Base-by-base conservation (phyloP, 23 tunicate species). In the Halocynthia aurantium region DNA sequence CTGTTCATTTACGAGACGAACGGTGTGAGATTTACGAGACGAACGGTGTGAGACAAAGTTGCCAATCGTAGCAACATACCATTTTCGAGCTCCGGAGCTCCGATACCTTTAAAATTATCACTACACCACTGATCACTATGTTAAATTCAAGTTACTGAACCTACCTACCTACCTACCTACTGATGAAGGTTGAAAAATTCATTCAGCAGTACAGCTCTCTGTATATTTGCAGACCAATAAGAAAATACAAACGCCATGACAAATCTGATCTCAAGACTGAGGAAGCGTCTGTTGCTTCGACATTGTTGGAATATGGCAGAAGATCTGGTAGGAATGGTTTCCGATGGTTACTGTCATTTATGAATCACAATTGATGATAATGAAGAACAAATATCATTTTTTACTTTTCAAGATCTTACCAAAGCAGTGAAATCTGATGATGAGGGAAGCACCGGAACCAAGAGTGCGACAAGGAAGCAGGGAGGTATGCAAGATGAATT, bases 251-350 rank as follows among this genome's bases (percentile, higher is more conserved):
- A 69, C 75, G 87, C 44, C 51, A 74, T 0, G 88, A 92, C 53
- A 79, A 78, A 67, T 60, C 57, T 19, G 19, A 70, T 21, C 55
- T 90, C 12, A 54, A 61, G 8, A 92, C 98, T 0, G 98, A 92
- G 63, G 98, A 92, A 81, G 88, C 98, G 7, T 82, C 78, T 69
- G 88, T 86, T 4, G 78, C 92, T 19, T 86, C 98, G 6, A 86
- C 98, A 22, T 69, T 92, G 72, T 75, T 92, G 53, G 98, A 92
- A 79, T 92, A 92, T 75, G 92, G 98, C 4, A 63, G 81, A 58
- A 77, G 84, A 78, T 52, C 86, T 20, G 85, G 70, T 52, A 74
- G 18, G 78, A 6, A 8, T 74, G 11, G 44, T 31, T 31, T 1
- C 44, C 44, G 4, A 31, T 31, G 44, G 44, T 31, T 31, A 31